Base-by-base conservation (phyloP, 1,140 invertebrate species). In the Hylaeus anthracinus region DNA sequence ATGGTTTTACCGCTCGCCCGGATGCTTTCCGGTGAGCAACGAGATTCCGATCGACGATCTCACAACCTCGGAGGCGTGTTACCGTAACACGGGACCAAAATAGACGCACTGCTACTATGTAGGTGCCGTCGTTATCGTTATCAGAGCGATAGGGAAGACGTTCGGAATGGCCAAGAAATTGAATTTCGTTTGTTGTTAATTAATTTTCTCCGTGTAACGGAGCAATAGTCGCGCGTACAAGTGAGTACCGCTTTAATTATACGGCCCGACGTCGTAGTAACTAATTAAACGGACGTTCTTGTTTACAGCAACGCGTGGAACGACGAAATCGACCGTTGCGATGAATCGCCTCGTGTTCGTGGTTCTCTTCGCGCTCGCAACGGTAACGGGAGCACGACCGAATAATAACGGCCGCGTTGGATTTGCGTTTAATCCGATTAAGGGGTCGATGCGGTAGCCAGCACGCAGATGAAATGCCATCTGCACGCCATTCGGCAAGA, bases 371-470 rank as follows among this genome's bases (percentile, higher is more conserved):
- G 39, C 5, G 41, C 53, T 51, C 26, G 77, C 43, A 43, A 73
- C 70, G 56, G 56, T 79, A 73, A 79, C 69, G 77, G 41, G 51
- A 55, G 72, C 58, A 51, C 53, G 61, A 48, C 53, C 41, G 70
- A 61, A 65, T 79, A 79, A 79, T 79, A 79, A 79, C 70, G 70
- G 60, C 14, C 51, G 45, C 65, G 70, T 48, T 72, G 70, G 51
- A 69, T 69, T 77, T 64, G 60, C 60, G 61, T 73, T 79, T 73
- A 79, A 79, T 79, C 77, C 53, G 74, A 77, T 77, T 77, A 77
- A 69, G 55, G 48, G 53, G 65, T n/a, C 12, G 64, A 45, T 26
- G 53, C 48, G 61, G 60, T 64, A 45, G 72, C 72, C 37, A 45
- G 60, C 9, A 26, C 26, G 26, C 48, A 39, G 37, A 65, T 55